A percentile compares a stretch with the other conserved stretches of the same genome.
phyloP scores from a whole-genome alignment of 2,888 invertebrate species.

The Pantelozetes paolii region DNA sequence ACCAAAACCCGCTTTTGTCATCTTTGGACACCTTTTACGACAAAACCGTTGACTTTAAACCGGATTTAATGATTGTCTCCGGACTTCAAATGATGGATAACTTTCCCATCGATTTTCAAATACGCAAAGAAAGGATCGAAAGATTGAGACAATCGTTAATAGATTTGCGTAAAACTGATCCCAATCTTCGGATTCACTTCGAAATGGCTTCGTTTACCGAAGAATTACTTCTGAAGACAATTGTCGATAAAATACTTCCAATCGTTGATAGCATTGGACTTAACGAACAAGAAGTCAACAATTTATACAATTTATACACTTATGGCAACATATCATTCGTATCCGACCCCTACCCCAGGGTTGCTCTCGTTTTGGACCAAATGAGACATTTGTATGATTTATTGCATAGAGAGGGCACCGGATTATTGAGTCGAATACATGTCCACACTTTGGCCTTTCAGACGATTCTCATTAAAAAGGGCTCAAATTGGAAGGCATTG shows the following conservation, averaged over 20 bases:
- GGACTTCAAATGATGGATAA: constrained; percentile 86
- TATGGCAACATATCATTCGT: constrained; percentile 68
- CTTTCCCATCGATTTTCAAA: constrained; percentile 65
- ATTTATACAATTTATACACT: constrained; percentile 66
- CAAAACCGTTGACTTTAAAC: constrained; percentile 61
- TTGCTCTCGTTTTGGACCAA: constrained; percentile 73
- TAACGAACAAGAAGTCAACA: constrained; percentile 81
- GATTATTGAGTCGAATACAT: constrained; percentile 67
- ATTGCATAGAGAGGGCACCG: constrained; percentile 46
- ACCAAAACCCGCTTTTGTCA: constrained; percentile 69
- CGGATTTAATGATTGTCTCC: constrained; percentile 71
- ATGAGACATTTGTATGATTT: constrained; percentile 60
- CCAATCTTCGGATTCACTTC: constrained; percentile 63
- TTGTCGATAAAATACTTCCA: constrained; percentile 66
- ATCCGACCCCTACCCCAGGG: constrained; percentile 71
- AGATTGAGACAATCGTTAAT: constrained; percentile 66
- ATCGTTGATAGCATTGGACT: constrained; percentile 76
- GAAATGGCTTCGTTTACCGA: constrained; percentile 83
- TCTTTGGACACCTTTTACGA: constrained; percentile 67
- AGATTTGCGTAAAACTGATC: constrained; percentile 34
- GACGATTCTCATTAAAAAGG: constrained; percentile 67
- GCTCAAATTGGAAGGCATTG: constrained; percentile 69
- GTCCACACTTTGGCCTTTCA: constrained; percentile 84
- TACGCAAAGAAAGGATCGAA: constrained; percentile 61
- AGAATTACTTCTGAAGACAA: constrained; percentile 62